Evolutionary conservation across 2,113 vertebrate species (phyloP).

Genomic region (Gadus macrocephalus): DNA sequence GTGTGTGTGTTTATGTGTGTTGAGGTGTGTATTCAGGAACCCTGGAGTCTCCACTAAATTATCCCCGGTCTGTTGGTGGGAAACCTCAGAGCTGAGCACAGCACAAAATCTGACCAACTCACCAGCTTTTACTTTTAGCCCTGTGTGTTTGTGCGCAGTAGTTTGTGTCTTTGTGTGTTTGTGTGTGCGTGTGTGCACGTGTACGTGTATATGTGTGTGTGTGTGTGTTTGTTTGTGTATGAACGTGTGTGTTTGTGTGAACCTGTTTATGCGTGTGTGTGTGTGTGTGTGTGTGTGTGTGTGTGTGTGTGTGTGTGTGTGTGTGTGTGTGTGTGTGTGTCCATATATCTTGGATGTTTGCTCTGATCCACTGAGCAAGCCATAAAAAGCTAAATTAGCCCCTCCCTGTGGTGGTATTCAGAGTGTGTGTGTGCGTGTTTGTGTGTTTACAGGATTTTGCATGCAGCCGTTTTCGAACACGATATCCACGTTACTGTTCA

Average conservation of each 20-base stretch:
- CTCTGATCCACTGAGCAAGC: neutral
- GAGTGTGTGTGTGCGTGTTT: neutral
- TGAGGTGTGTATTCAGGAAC: slow-evolving; percentile 12
- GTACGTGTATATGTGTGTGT: no score
- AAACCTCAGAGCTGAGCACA: slow-evolving; percentile 48
- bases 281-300: slow-evolving; percentile 7
- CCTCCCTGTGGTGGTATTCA: neutral
- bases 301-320: slow-evolving; percentile 11
- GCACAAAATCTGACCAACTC: slow-evolving; percentile 55
- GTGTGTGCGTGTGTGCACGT: no score
- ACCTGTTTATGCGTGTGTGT: neutral
- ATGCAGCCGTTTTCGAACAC: no score
- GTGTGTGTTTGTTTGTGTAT: slow-evolving; percentile 6
- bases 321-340: slow-evolving; percentile 15
- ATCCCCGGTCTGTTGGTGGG: slow-evolving; percentile 25
- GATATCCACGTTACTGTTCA: no score
- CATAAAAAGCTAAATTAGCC: neutral
- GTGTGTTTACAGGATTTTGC: neutral
- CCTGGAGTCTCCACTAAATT: slow-evolving; percentile 41
- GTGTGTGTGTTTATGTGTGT: slow-evolving; percentile 9
- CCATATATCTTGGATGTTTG: neutral
- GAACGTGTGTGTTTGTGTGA: slow-evolving; percentile 9
- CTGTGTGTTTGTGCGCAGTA: no score
- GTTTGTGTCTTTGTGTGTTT: no score
- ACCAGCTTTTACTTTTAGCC: slow-evolving; percentile 37